Base-by-base conservation (phyloP, 1,140 invertebrate genomes). In the Tigriopus japonicus region DNA sequence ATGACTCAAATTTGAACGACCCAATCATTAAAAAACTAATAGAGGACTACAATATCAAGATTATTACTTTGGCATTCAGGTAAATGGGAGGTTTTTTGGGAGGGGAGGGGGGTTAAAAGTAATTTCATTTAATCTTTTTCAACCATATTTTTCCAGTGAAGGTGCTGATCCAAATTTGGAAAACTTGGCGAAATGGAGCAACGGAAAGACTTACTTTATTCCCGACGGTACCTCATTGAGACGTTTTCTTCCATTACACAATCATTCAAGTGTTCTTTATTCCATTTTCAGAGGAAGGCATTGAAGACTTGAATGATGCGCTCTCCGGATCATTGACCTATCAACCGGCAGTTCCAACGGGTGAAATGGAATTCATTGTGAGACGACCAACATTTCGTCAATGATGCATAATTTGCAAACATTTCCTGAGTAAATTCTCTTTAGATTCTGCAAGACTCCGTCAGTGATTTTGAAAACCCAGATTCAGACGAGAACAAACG, bases 151-250 rank as follows among this genome's bases (percentile, higher is more conserved):
- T 35, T 17, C 23, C 13, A 24, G 52, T 17, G 17, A 54, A 12
- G 35, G n/a, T 7, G 52, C 52, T 24, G 52, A 54, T 24, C n/a
- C 21, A 3, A 35, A 54, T n/a, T 24, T 60, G 17, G 43, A 53
- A 12, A 49, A 49, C 13, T 49, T 60, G 6, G 59, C 59, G 2
- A 41, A 60, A 21, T 35, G 19, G 12, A 60, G 28, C 6, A 49
- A 21, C 23, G 59, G 59, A 5, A 41, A 35, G 14, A 51, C 59
- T 23, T 60, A 41, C 43, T 60, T 60, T 14, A 42, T 60, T 59
- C 13, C 13, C 21, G 59, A 60, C 1, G 23, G 40, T 15, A n/a
- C 3, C 28, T 5, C 9, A 35, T 35, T 35, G 28, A 9, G 3
- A 35, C 28, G 9, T 3, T 35, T 35, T 35, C 3, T 35, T n/a